Conservation (phyloP, 2,113 vertebrate species). For the chimpanzee (Pan troglodytes) region DNA sequence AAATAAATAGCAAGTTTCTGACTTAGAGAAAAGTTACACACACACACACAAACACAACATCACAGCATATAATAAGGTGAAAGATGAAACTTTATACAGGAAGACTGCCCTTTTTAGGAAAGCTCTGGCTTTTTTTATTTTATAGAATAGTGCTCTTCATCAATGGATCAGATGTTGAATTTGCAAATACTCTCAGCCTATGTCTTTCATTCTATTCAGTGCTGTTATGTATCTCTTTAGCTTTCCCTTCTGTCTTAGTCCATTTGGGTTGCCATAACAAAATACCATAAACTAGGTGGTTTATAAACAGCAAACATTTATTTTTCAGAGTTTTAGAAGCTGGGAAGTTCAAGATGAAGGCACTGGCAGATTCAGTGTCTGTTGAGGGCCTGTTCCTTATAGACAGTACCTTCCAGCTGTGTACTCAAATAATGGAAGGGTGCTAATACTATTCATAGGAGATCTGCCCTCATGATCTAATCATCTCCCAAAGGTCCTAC, state of each 20-base stretch:
- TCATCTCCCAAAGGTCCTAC: not conserved
- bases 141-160: not conserved
- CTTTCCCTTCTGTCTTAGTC: not conserved
- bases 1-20: not conserved
- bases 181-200: not conserved
- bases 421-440: not conserved
- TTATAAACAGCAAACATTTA: not conserved
- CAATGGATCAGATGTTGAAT: not conserved
- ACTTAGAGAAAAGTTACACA: not conserved
- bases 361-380: rapidly evolving
- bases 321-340: not conserved
- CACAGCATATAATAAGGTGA: not conserved
- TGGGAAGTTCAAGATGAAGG: not conserved
- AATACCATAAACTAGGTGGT: not conserved
- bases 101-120: not conserved
- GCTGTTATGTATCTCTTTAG: not conserved
- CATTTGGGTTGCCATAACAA: not conserved
- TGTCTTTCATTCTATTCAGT: not conserved
- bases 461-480: not conserved
- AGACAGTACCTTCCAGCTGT: not conserved
- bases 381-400: not conserved
- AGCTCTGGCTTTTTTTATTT: not conserved
- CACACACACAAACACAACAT: not conserved
- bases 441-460: not conserved
- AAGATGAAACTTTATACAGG: not conserved